Conservation (phyloP, 2,888 invertebrate genomes). For the Craniophora ligustri region DNA sequence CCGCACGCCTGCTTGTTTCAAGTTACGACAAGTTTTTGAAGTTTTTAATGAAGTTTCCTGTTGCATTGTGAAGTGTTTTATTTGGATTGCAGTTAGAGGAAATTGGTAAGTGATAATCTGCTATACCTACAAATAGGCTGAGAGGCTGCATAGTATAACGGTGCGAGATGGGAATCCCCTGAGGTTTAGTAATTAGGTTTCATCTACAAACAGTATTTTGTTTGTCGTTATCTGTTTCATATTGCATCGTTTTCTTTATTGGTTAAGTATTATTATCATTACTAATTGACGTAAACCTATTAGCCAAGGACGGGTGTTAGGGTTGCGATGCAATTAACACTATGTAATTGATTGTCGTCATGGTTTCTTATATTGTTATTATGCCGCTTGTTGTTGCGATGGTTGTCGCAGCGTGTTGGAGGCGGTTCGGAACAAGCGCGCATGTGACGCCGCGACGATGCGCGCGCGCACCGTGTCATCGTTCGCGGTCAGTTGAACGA, state of each 20-base stretch:
- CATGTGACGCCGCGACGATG: conserved; percentile 78
- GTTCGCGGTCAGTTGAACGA: conserved; percentile 88
- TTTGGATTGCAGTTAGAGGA: conserved; percentile 84
- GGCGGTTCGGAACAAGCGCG: conserved; percentile 59
- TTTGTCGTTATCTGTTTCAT: conserved; percentile 30
- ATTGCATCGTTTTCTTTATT: conserved; percentile 45
- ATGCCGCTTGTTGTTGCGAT: conserved; percentile 28
- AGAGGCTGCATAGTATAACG: too few relatives aligned
- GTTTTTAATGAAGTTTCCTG: conserved; percentile 65
- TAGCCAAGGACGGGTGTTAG: background rate
- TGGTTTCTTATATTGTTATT: conserved; percentile 15
- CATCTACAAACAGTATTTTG: conserved; percentile 30
- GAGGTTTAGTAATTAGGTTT: conserved; percentile 16
- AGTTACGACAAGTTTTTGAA: conserved; percentile 82
- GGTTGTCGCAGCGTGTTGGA: conserved; percentile 55
- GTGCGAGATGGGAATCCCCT: conserved; percentile 31
- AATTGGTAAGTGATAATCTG: conserved; percentile 70
- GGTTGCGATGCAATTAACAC: background rate
- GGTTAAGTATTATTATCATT: conserved; percentile 27
- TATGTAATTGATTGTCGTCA: conserved; percentile 7
- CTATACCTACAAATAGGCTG: conserved; percentile 7
- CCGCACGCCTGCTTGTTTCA: conserved; percentile 75
- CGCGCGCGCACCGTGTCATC: conserved; percentile 85
- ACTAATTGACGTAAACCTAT: conserved; percentile 7
- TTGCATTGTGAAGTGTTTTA: conserved; percentile 70